Percentiles rank a stretch among this genome's conserved stretches.
Conservation (phyloP, 1,140 invertebrate species). For the Nasonia longicornis region DNA sequence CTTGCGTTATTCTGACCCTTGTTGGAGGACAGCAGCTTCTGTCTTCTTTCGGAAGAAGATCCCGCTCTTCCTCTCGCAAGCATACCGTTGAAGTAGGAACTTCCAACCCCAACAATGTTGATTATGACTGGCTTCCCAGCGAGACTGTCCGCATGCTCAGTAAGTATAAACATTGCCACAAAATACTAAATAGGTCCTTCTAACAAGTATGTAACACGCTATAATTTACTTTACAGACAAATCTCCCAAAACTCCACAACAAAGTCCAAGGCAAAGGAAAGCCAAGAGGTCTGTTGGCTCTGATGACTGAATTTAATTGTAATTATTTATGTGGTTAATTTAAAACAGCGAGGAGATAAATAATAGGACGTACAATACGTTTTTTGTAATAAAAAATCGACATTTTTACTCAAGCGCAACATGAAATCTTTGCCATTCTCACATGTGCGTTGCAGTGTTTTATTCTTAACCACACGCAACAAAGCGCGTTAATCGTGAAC, state of each 20-base stretch:
- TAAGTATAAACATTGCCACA: conserved; percentile 70
- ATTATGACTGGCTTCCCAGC: conserved; percentile 98
- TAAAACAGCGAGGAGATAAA: conserved; percentile 19
- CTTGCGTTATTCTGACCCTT: conserved; percentile 86
- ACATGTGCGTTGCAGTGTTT: conserved; percentile 25
- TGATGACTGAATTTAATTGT: conserved; percentile 67
- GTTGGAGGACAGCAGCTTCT: conserved; percentile 93
- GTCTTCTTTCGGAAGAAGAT: conserved; percentile 79
- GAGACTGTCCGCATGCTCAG: conserved; percentile 86
- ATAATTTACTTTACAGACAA: conserved; percentile 62
- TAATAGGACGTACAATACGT: conserved; percentile 36
- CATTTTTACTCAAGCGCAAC: conserved; percentile 39
- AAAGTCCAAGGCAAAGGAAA: conserved; percentile 81
- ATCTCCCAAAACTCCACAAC: conserved; percentile 71
- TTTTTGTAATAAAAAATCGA: conserved; percentile 33
- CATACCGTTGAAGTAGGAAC: conserved; percentile 81
- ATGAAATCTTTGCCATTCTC: conserved; percentile 34
- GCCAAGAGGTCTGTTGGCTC: conserved; percentile 77
- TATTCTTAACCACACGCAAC: conserved; percentile 28
- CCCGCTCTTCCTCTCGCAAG: conserved; percentile 73
- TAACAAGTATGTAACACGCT: background rate
- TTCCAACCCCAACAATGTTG: conserved; percentile 91
- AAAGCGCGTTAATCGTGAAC: conserved; percentile 36
- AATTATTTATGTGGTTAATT: conserved; percentile 47
- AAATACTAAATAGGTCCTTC: background rate